Evolutionary conservation across 2,888 invertebrate species (phyloP).

Genomic region (Alsophila aescularia): DNA sequence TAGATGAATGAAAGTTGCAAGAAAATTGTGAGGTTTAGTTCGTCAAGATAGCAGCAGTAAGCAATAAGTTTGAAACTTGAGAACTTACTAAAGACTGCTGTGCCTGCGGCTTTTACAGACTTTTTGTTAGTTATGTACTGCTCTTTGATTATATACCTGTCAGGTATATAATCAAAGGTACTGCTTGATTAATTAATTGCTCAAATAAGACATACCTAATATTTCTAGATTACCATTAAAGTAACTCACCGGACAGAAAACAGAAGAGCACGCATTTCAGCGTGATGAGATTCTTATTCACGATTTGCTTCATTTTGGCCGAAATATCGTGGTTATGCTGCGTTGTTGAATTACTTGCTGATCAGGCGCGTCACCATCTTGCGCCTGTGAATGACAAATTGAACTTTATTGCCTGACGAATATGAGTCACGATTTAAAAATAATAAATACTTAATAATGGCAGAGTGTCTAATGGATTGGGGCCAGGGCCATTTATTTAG

Average conservation of each 20-base stretch:
- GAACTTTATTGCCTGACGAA: constrained; percentile 17
- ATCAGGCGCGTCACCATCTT: constrained; percentile 30
- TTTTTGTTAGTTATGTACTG: no score
- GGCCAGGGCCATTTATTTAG: constrained; percentile 70
- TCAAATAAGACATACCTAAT: no score
- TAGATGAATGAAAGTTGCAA: background rate
- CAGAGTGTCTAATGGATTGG: constrained; percentile 49
- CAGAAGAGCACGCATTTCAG: constrained; percentile 92
- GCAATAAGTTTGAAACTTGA: background rate
- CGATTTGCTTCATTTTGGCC: constrained; percentile 66
- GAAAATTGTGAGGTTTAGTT: background rate
- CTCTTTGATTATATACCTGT: no score
- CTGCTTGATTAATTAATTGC: no score
- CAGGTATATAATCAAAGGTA: no score
- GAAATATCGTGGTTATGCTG: constrained; percentile 16
- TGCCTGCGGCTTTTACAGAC: no score
- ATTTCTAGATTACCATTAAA: background rate
- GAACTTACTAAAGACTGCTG: background rate
- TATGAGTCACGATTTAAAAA: constrained; percentile 22
- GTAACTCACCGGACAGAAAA: constrained; percentile 89
- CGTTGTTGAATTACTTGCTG: constrained; percentile 27
- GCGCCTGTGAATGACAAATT: constrained; percentile 31
- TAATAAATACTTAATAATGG: constrained; percentile 22
- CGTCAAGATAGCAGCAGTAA: background rate
- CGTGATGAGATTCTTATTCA: constrained; percentile 89